A percentile compares a stretch with the other conserved stretches of the same genome.
Evolutionary conservation across 2,888 invertebrate species (phyloP).

Genomic region (Acleris laterana): DNA sequence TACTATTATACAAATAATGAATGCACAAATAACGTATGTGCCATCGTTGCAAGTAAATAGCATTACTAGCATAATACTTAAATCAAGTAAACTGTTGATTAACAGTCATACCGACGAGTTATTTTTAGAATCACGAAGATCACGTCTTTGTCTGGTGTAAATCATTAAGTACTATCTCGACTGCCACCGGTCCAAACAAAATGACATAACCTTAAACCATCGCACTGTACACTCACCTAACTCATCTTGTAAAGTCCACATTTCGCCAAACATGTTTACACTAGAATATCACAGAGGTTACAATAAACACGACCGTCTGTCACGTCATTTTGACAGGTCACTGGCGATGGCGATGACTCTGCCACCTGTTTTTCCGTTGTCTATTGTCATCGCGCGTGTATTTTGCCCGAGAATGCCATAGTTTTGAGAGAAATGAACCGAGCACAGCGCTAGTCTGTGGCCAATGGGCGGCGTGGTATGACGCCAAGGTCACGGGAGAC

Average conservation of each 20-base stretch:
- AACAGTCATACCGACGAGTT: slow-evolving; percentile 76
- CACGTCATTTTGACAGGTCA: slow-evolving; percentile 80
- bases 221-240: slow-evolving; percentile 62
- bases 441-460: slow-evolving; percentile 66
- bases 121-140: slow-evolving; percentile 81
- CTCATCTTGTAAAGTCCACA: slow-evolving; percentile 62
- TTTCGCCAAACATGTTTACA: slow-evolving; percentile 63
- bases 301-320: slow-evolving; percentile 57
- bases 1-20: neutral
- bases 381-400: slow-evolving; percentile 54
- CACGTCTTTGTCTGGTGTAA: slow-evolving; percentile 80
- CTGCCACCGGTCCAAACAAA: slow-evolving; percentile 57
- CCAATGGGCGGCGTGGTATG: slow-evolving; percentile 76
- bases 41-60: slow-evolving; percentile 8
- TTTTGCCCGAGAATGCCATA: slow-evolving; percentile 64
- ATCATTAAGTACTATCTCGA: slow-evolving; percentile 22
- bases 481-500: slow-evolving; percentile 75
- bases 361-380: slow-evolving; percentile 58
- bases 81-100: slow-evolving; percentile 78
- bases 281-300: slow-evolving; percentile 66
- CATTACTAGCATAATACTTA: slow-evolving; percentile 54
- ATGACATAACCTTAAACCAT: slow-evolving; percentile 67
- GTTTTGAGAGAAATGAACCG: slow-evolving; percentile 58
- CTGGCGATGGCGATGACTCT: slow-evolving; percentile 52
- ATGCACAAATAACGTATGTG: slow-evolving; percentile 10